Base-by-base conservation (phyloP, 2,888 invertebrate genomes). In the Acronicta alni region DNA sequence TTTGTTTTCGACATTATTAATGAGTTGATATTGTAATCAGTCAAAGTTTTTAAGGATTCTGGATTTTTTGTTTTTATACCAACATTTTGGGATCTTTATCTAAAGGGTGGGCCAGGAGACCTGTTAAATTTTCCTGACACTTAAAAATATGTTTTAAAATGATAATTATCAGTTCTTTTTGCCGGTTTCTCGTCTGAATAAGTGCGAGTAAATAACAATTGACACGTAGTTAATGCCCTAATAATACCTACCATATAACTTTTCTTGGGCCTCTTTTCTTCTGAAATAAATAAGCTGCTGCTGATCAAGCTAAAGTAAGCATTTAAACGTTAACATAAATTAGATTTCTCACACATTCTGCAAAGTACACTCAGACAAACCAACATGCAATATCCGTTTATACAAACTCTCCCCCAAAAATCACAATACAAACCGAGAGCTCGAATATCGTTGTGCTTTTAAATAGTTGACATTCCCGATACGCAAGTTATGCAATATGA, bases 401-500 rank as follows among this genome's bases (percentile, higher is more conserved):
- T 67, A 73, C 46, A 71, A 75, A 70, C 57, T 58, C 78, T 70
- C 80, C 83, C 86, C 84, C 79, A 80, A 81, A 81, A 83, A 83
- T 86, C 82, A 82, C 83, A 84, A 83, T 77, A 77, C 72, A 77
- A 85, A 81, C 82, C 72, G 64, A 77, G 72, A 60, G 73, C 67
- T 62, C 55, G 67, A 57, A 70, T 79, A 80, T 75, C 80, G 79
- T 76, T 81, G 80, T 86, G 83, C 85, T 88, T 89, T 88, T 83
- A 82, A 90, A 90, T 91, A 84, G 83, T 89, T 87, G 81, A 81
- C 86, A 91, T 92, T 89, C 89, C 82, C 79, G 68, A 87, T 86
- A 81, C 81, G 77, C 76, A 79, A 80, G 88, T 84, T 87, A 91
- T 88, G 91, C 87, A 86, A 90, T 90, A 90, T 89, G 86, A 89